phyloP scores from a whole-genome alignment of 1,140 invertebrate species.

The Papilio aristodemus region DNA sequence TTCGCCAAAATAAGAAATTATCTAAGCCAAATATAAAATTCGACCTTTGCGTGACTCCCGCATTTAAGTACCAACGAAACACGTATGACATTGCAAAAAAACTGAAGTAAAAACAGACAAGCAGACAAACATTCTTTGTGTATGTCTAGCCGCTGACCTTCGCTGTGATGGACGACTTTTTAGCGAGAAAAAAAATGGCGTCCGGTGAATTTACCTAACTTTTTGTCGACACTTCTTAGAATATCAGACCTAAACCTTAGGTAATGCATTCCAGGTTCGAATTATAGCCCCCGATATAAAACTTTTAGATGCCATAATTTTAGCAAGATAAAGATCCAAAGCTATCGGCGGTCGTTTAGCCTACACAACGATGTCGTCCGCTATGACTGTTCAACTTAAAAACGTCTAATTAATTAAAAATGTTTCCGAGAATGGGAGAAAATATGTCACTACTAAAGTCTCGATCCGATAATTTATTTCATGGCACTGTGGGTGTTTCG shows the following conservation, averaged over 20 bases:
- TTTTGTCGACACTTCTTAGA: conserved; percentile 71
- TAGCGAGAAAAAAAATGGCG: conserved; percentile 63
- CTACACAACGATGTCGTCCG: conserved; percentile 43
- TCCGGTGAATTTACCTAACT: conserved; percentile 77
- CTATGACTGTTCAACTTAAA: conserved; percentile 40
- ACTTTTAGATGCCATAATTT: conserved; percentile 72
- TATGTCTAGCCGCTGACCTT: conserved; percentile 71
- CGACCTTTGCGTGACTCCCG: conserved; percentile 68
- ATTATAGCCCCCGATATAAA: conserved; percentile 68
- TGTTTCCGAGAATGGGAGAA: conserved; percentile 42
- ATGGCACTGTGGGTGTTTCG: conserved; percentile 19
- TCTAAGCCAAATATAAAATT: conserved; percentile 57
- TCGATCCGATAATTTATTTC: conserved; percentile 22
- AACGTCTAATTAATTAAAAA: conserved; percentile 46
- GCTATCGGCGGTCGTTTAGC: conserved; percentile 38
- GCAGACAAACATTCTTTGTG: conserved; percentile 74
- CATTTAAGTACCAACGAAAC: conserved; percentile 48
- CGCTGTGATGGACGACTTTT: conserved; percentile 70
- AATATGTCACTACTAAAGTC: conserved; percentile 20
- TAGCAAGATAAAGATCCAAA: conserved; percentile 63
- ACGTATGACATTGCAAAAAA: conserved; percentile 73
- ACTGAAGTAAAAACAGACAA: conserved; percentile 57
- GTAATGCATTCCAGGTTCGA: conserved; percentile 69
- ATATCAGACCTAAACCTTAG: conserved; percentile 64
- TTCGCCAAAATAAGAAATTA: conserved; percentile 65